Evolutionary conservation across 2,797 vertebrate genomes (phyloP), one percentile per base, ranked within the genome.

Genomic region (Hydrolagus colliei): DNA sequence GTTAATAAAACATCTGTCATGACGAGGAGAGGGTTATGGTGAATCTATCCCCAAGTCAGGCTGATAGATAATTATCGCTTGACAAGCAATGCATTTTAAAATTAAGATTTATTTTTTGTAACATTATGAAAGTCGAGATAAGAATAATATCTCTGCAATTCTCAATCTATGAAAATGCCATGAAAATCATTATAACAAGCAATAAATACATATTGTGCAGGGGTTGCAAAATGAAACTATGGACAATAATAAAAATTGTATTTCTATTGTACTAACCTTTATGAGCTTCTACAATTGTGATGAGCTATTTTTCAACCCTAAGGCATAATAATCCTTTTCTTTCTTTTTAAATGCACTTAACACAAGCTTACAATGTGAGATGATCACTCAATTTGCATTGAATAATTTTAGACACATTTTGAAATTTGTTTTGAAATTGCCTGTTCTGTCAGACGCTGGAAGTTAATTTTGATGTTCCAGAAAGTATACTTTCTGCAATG

Each of bases 71-170:
- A 63, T 3, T 32, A 14, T 13, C 78, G 32, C 16, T 61, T 32
- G 65, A 80, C 32, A 14, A 80, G 18, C 77, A 65, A 32, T 27
- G 2, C 11, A n/a, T n/a, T 80, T 80, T 80, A 80, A 52, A 52
- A 80, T 80, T 80, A 32, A 27, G 78, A 65, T 67, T 67, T 80
- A 80, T 67, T 65, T 63, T 52, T 16, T 63, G 32, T 32, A 14
- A 65, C 16, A 65, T 65, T 62, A 18, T 16, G 41, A 52, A 52
- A 52, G 41, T 52, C 41, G 5, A 20, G 27, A 68, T 35, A 9
- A 10, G 32, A 65, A 68, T 67, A 68, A 20, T 82, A 82, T 32
- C n/a, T 16, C n/a, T 77, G 18, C 14, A 32, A 82, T 68, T 82
- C 13, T 32, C 63, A 18, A 68, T 35, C 11, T 67, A 63, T 9